Base-by-base conservation (phyloP, 2,113 vertebrate species). In the Pandion haliaetus region DNA sequence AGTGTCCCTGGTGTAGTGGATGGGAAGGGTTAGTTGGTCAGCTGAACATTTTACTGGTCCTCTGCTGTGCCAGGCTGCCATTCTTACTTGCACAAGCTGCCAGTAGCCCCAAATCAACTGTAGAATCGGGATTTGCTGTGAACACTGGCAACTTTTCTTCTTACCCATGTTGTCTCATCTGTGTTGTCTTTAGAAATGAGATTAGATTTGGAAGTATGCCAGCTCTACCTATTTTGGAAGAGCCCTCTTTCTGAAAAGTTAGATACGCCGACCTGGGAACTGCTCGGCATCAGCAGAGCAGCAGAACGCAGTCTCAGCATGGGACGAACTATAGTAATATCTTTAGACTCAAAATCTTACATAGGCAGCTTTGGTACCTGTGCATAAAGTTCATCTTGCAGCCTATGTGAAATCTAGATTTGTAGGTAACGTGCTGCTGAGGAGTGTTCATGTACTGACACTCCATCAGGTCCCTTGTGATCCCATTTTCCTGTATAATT, bases 371-470 rank as follows among this genome's bases (percentile, higher is more conserved):
- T 89, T 28, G 65, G 19, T 73, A 34, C 12, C 92, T 66, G 13
- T 58, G 58, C 28, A 66, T 58, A 14, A 87, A 73, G 66, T 91
- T 95, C 66, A 55, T 84, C 36, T 88, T 80, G 6, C 4, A 69
- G 45, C 44, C 24, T 83, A 2, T 88, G 66, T 82, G 58, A 96
- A 93, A 31, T 94, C 80, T 73, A 62, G 45, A 32, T 94, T 40
- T 88, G 26, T 36, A 71, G 90, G 52, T 88, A 69, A 12, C 4
- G 0, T 10, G 4, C 62, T 93, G 19, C 96, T 95, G 88, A 98
- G 98, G 98, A 97, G 95, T 95, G 97, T 97, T 88, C 97, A 97
- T 81, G 97, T 91, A 86, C 97, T 97, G 76, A 90, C 31, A 59
- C 67, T 91, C 65, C n/a, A 38, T 65, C 71, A 38, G 45, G n/a